Conservation (phyloP, 2,888 invertebrate genomes). For the Rhagonycha fulva region DNA sequence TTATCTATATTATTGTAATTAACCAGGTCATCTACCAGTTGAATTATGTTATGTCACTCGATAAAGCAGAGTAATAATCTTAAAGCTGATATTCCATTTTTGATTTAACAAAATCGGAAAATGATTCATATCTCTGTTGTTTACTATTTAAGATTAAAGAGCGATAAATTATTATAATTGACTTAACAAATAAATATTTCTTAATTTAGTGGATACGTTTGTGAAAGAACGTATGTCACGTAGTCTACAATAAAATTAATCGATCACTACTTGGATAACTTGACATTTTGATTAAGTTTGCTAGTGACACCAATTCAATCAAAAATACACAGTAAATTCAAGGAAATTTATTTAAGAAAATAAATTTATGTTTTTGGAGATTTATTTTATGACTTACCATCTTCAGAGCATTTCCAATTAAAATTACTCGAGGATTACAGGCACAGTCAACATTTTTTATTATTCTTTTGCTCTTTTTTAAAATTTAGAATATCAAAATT, state of each 20-base stretch:
- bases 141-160: neutral
- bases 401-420: neutral
- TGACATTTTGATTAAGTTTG: constrained; percentile 1
- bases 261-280: neutral
- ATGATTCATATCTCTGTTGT: neutral
- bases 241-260: neutral
- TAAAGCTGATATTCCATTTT: neutral
- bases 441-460: neutral
- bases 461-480: neutral
- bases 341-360: neutral
- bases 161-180: neutral
- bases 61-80: neutral
- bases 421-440: neutral
- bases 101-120: neutral
- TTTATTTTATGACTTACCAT: neutral
- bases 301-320: neutral
- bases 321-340: neutral
- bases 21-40: neutral
- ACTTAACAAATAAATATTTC: neutral
- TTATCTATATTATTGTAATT: neutral
- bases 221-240: neutral
- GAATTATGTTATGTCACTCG: neutral
- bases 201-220: neutral
- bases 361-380: neutral
- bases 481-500: neutral